A percentile compares a stretch with the other conserved stretches of the same genome.
phyloP scores from a whole-genome alignment of 2,113 vertebrate genomes.

The Passer montanus region DNA sequence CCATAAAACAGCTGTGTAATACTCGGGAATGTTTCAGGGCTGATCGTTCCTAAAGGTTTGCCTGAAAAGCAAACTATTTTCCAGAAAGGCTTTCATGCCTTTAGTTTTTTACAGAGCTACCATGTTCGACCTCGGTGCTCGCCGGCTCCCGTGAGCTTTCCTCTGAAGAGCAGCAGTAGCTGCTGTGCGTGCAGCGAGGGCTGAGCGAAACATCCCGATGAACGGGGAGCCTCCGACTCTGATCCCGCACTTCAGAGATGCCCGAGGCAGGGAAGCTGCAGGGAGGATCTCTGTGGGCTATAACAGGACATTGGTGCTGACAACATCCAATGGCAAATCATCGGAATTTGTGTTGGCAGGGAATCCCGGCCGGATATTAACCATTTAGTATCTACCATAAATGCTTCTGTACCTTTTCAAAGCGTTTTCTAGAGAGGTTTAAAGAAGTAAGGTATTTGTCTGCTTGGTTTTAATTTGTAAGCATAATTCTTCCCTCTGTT shows the following conservation, averaged over 20 bases:
- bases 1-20: not conserved
- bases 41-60: not conserved
- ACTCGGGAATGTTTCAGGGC: not conserved
- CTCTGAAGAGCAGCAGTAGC: not conserved
- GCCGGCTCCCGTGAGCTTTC: not conserved
- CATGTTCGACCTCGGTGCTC: not conserved
- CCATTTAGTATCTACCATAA: not conserved
- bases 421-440: not conserved
- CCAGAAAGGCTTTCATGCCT: not conserved
- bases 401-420: not conserved
- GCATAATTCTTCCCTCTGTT: not conserved
- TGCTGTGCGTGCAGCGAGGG: not conserved
- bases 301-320: constrained; percentile 24
- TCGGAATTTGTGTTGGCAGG: constrained; percentile 28
- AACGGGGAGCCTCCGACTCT: not conserved
- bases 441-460: not conserved
- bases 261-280: constrained; percentile 33
- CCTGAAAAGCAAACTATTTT: not conserved
- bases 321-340: constrained; percentile 38
- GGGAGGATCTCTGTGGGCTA: constrained; percentile 24
- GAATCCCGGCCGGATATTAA: constrained; percentile 34
- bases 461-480: not conserved
- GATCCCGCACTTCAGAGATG: not conserved
- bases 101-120: not conserved
- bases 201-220: not conserved